These are phyloP conservation scores for Gryllus longicercus DNA, from an alignment of 2,888 invertebrate species.

Conservation along the genomic window DNA sequence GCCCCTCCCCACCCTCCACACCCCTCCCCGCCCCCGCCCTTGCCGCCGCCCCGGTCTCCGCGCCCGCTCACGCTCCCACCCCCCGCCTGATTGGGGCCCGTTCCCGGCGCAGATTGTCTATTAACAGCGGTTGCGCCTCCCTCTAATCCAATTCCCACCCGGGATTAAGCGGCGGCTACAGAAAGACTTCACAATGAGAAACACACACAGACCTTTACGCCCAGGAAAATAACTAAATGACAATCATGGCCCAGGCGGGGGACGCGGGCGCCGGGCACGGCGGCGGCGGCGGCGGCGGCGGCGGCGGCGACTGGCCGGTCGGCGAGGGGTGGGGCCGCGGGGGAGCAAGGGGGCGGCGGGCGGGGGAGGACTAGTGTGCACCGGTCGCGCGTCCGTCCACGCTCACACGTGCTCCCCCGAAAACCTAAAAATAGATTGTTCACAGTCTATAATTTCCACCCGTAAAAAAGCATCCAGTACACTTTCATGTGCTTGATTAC, in stretches of 20 bases:
- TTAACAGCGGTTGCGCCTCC: slow-evolving; percentile 26
- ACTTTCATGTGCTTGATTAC: slow-evolving; percentile 17
- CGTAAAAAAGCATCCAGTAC: background rate
- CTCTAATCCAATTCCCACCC: slow-evolving; percentile 28
- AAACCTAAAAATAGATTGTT: background rate
- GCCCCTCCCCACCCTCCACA: background rate
- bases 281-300: background rate
- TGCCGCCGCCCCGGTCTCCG: background rate
- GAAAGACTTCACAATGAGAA: slow-evolving; percentile 17
- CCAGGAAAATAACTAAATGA: slow-evolving; percentile 17
- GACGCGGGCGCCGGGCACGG: too few species aligned
- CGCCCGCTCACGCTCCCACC: background rate
- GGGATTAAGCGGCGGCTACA: slow-evolving; percentile 17
- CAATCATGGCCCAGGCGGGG: slow-evolving; percentile 17
- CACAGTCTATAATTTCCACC: slow-evolving; percentile 3
- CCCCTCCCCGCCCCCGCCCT: background rate
- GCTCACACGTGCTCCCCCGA: background rate
- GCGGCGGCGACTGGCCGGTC: background rate
- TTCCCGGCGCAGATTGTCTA: slow-evolving; percentile 30
- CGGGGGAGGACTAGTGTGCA: background rate
- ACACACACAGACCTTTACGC: slow-evolving; percentile 10
- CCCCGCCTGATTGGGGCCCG: background rate
- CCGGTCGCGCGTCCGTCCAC: background rate
- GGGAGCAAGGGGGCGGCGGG: background rate
- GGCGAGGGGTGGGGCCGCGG: background rate